Conservation (phyloP, 2,888 invertebrate genomes). For the Drosophila recens region DNA sequence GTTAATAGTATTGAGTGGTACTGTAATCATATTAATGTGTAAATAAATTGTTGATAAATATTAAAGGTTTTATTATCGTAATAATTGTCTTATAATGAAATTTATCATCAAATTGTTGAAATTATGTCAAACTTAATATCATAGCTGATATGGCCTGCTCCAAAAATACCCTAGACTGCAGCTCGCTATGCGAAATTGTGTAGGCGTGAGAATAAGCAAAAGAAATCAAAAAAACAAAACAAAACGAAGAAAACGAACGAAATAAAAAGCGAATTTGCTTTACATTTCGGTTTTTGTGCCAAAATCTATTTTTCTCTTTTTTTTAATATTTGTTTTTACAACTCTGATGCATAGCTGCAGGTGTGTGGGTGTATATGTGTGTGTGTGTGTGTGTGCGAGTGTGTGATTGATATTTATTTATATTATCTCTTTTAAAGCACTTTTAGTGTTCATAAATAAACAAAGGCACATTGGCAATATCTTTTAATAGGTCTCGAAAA, state of each 20-base stretch:
- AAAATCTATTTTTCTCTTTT: slow-evolving; percentile 27
- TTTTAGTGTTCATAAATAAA: slow-evolving; percentile 41
- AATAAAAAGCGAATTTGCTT: slow-evolving; percentile 23
- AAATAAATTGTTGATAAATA: background rate
- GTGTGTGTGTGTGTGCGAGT: background rate
- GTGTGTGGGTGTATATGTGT: slow-evolving; percentile 4
- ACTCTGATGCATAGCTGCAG: slow-evolving; percentile 22
- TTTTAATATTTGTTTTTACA: slow-evolving; percentile 10
- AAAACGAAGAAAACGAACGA: slow-evolving; percentile 3
- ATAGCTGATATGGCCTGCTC: slow-evolving; percentile 14
- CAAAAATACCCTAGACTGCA: slow-evolving; percentile 3
- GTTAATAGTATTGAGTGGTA: background rate
- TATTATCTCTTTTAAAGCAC: slow-evolving; percentile 41
- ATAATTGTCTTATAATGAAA: background rate
- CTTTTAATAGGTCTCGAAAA: slow-evolving; percentile 34
- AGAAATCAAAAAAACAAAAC: slow-evolving; percentile 8
- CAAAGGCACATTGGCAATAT: slow-evolving; percentile 37
- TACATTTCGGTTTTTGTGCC: slow-evolving; percentile 34
- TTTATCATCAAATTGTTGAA: too few species aligned
- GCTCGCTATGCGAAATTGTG: slow-evolving; percentile 4
- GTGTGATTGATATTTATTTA: slow-evolving; percentile 40
- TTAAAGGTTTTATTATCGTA: background rate
- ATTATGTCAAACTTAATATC: background rate
- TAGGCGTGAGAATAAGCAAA: slow-evolving; percentile 39
- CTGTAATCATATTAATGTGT: background rate